Evolutionary conservation across 2,888 invertebrate species (phyloP).

Genomic region (Ochlodes sylvanus): DNA sequence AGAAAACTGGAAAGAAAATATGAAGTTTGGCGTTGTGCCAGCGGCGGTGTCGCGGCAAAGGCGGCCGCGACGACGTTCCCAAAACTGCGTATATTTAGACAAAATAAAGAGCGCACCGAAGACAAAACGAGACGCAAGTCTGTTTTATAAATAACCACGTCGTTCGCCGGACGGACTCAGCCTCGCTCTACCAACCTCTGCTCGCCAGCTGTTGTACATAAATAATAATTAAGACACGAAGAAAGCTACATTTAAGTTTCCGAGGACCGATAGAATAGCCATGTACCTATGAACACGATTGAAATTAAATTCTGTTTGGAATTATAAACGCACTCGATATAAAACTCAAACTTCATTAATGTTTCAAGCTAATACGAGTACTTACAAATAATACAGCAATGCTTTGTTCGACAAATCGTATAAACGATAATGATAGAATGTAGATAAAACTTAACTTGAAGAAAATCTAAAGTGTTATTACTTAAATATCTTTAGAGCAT

Average conservation of each 20-base stretch:
- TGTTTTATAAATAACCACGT: conserved; percentile 84
- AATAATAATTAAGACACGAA: conserved; percentile 83
- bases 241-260: conserved; percentile 67
- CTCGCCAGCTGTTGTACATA: conserved; percentile 83
- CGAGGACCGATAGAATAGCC: conserved; percentile 5
- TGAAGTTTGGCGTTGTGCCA: conserved; percentile 75
- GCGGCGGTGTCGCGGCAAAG: conserved; percentile 74
- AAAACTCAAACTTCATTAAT: neutral
- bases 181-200: conserved; percentile 75
- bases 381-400: too few relatives aligned
- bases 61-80: conserved; percentile 78
- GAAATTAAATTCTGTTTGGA: neutral
- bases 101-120: conserved; percentile 85
- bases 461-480: too few relatives aligned
- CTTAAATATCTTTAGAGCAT: too few relatives aligned
- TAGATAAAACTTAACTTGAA: too few relatives aligned
- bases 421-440: too few relatives aligned
- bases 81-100: conserved; percentile 85
- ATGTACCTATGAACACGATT: neutral
- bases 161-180: conserved; percentile 81
- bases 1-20: conserved; percentile 71
- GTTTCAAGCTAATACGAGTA: neutral
- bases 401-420: too few relatives aligned
- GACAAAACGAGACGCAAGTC: conserved; percentile 84
- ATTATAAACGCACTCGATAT: neutral